Evolutionary conservation across 2,888 invertebrate genomes (phyloP).

Genomic region (Rhamnusium bicolor): DNA sequence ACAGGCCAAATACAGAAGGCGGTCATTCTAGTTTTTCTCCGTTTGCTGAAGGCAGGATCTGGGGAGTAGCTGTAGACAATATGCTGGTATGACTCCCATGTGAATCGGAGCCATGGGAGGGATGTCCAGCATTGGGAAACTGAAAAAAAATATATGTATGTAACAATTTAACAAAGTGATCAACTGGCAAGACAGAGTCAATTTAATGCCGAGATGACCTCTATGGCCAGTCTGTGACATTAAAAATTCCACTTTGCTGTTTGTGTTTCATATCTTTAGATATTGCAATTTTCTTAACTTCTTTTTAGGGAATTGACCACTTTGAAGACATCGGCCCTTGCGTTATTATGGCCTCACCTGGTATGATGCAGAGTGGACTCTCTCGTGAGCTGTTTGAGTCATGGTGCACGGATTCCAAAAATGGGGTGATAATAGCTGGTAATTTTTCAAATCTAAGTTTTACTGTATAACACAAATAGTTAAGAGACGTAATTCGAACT

Average conservation of each 20-base stretch:
- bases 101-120: too few species aligned
- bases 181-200: too few species aligned
- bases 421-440: slow-evolving; percentile 98
- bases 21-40: too few species aligned
- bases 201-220: background rate
- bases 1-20: too few species aligned
- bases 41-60: too few species aligned
- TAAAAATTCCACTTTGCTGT: background rate
- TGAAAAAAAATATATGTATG: too few species aligned
- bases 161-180: too few species aligned
- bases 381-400: slow-evolving; percentile 98
- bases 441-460: background rate
- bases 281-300: background rate
- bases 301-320: slow-evolving; percentile 92
- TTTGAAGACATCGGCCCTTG: slow-evolving; percentile 99
- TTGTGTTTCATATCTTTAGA: background rate
- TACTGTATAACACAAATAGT: too few species aligned
- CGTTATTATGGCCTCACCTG: slow-evolving; percentile 99
- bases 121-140: too few species aligned
- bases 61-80: too few species aligned
- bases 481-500: too few species aligned
- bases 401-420: slow-evolving; percentile 99
- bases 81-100: too few species aligned
- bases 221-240: background rate
- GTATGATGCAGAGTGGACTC: slow-evolving; percentile 99